These are phyloP conservation scores for Colletes latitarsis DNA, from an alignment of 1,140 invertebrate species.

Conservation along the genomic window DNA sequence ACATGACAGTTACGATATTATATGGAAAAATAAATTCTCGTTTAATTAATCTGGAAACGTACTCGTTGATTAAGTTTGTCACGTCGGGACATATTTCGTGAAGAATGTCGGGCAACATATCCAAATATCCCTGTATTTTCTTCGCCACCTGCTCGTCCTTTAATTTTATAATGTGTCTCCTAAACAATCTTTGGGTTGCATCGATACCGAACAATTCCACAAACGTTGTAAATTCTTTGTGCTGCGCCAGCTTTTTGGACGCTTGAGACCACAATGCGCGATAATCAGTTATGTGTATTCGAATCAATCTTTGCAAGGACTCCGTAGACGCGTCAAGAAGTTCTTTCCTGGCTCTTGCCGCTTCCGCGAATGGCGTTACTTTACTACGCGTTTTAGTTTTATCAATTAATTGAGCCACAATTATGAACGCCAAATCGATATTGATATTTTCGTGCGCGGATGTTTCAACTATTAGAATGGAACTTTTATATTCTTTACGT, in stretches of 20 bases:
- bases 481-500: conserved; percentile 95
- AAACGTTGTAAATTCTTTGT: conserved; percentile 95
- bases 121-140: conserved; percentile 91
- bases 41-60: conserved; percentile 61
- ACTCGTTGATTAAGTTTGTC: conserved; percentile 88
- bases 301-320: conserved; percentile 91
- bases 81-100: conserved; percentile 92
- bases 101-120: conserved; percentile 89
- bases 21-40: too few species aligned
- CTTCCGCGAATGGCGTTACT: conserved; percentile 89
- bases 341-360: conserved; percentile 92
- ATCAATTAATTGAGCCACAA: conserved; percentile 96
- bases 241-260: conserved; percentile 92
- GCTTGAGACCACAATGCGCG: conserved; percentile 93
- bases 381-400: conserved; percentile 86
- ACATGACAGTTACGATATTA: background rate
- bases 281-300: conserved; percentile 91
- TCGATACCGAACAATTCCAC: conserved; percentile 95
- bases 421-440: conserved; percentile 95
- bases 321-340: conserved; percentile 93
- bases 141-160: conserved; percentile 92
- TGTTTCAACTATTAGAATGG: conserved; percentile 95
- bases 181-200: conserved; percentile 90
- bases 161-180: conserved; percentile 91
- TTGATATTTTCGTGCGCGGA: conserved; percentile 98